phyloP scores from a whole-genome alignment of 2,888 invertebrate species.

The Saturnia japonica region DNA sequence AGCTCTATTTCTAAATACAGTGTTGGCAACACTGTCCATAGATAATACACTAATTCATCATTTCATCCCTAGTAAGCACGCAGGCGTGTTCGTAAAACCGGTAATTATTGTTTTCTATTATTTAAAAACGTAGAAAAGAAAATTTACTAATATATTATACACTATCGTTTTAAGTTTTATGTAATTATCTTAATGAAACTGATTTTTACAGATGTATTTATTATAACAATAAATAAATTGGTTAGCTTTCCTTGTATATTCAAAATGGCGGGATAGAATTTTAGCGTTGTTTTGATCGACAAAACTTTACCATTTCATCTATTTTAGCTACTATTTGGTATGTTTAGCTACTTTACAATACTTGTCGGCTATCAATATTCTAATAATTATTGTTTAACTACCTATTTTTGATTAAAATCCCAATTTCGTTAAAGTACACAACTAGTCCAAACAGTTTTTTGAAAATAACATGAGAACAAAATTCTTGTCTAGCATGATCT shows the following conservation, averaged over 20 bases:
- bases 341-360: not conserved
- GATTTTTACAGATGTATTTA: not conserved
- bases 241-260: not conserved
- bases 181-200: not conserved
- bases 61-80: too few relatives aligned
- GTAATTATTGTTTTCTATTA: slow-evolving; percentile 1
- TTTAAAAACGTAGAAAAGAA: not conserved
- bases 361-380: not conserved
- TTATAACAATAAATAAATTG: not conserved
- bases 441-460: not conserved
- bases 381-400: too few relatives aligned
- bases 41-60: too few relatives aligned
- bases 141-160: not conserved
- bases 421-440: not conserved
- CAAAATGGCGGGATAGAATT: slow-evolving; percentile 15
- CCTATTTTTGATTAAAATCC: too few relatives aligned
- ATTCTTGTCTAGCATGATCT: not conserved
- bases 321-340: not conserved
- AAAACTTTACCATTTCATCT: not conserved
- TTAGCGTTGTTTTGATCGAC: not conserved
- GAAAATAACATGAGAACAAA: not conserved
- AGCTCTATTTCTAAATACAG: too few relatives aligned
- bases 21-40: too few relatives aligned
- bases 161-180: not conserved
- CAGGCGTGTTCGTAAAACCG: not conserved